phyloP scores from a whole-genome alignment of 2,888 invertebrate genomes.

The Acleris sparsana region DNA sequence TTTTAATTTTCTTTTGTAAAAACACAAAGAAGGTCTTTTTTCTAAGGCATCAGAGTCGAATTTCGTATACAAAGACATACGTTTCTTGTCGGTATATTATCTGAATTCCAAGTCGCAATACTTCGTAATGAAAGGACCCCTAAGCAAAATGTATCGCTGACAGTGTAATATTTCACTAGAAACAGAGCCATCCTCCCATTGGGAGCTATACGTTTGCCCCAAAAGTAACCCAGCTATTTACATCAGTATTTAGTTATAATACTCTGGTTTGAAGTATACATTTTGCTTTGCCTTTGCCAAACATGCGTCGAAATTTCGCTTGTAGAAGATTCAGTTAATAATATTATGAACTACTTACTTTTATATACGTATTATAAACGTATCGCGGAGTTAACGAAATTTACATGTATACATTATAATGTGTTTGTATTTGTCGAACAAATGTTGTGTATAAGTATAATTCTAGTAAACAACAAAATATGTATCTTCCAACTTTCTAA shows the following conservation, averaged over 20 bases:
- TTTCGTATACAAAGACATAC: constrained; percentile 1
- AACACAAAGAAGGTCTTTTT: not conserved
- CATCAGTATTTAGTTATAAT: constrained; percentile 23
- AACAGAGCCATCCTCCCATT: constrained; percentile 32
- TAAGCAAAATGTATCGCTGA: constrained; percentile 49
- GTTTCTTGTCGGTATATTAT: constrained; percentile 21
- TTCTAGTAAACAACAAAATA: too few relatives aligned
- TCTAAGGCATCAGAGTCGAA: constrained; percentile 1
- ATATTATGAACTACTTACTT: too few relatives aligned
- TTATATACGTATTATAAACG: too few relatives aligned
- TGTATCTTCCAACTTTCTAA: too few relatives aligned
- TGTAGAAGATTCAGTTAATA: too few relatives aligned
- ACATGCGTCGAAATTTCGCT: not conserved
- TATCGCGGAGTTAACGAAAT: too few relatives aligned
- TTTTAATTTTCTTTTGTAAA: not conserved
- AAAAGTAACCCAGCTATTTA: constrained; percentile 33
- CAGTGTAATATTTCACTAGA: constrained; percentile 47
- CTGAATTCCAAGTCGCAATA: constrained; percentile 20
- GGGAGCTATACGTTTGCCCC: constrained; percentile 32
- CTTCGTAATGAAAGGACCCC: constrained; percentile 38
- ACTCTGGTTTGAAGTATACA: constrained; percentile 12
- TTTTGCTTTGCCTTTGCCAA: constrained; percentile 2
- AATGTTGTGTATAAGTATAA: too few relatives aligned
- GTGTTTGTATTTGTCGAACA: too few relatives aligned
- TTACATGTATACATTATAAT: too few relatives aligned